phyloP scores from a whole-genome alignment of 35 echinoderm and acorn worm genomes.

The Lytechinus variegatus region DNA sequence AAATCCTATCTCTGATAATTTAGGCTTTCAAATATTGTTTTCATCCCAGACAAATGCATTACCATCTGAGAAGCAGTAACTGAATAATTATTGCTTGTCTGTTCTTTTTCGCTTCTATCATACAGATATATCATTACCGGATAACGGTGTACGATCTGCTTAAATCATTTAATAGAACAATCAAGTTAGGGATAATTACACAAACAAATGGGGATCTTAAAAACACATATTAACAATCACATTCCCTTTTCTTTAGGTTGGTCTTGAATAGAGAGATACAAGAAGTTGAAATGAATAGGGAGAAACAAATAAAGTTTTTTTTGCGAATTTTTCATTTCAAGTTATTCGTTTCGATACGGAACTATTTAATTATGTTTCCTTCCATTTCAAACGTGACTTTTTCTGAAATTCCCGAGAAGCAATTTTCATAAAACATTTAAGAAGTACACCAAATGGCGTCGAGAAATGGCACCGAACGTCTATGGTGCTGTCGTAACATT shows the following conservation, averaged over 20 bases:
- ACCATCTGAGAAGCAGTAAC: background rate
- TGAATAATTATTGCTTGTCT: background rate
- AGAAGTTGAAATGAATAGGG: background rate
- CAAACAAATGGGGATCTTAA: background rate
- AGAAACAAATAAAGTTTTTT: background rate
- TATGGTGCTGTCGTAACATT: background rate
- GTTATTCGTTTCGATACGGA: background rate
- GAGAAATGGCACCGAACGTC: slow-evolving; percentile 8
- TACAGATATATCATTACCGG: background rate
- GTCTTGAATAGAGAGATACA: background rate
- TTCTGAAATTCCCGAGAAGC: background rate
- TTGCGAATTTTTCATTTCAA: background rate
- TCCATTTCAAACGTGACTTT: background rate
- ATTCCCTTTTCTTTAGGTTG: background rate
- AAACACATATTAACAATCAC: background rate
- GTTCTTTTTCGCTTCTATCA: background rate
- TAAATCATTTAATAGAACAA: too few relatives aligned
- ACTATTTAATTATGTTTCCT: background rate
- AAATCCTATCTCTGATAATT: background rate
- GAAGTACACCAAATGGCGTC: background rate
- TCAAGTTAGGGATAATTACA: too few relatives aligned
- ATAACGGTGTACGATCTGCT: too few relatives aligned
- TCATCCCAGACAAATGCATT: background rate
- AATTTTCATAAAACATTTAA: background rate
- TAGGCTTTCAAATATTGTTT: too few relatives aligned